phyloP scores from a whole-genome alignment of 2,797 vertebrate genomes.

The Toxotes lorentzi region DNA sequence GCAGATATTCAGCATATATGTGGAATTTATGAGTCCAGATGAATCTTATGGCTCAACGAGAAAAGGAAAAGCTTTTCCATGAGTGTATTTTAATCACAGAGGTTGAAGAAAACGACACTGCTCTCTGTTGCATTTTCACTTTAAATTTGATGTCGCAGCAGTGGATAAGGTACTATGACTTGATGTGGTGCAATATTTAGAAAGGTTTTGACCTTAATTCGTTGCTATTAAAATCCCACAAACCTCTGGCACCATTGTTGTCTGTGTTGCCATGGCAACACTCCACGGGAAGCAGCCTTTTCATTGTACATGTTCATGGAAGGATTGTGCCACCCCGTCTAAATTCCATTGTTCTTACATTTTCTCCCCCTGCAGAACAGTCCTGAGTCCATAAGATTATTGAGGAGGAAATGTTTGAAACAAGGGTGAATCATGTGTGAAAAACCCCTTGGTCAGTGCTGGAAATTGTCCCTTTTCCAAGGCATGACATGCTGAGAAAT shows the following conservation, averaged over 20 bases:
- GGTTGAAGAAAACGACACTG: too few species aligned
- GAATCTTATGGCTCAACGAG: too few species aligned
- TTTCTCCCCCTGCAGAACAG: not conserved
- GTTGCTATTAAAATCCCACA: not conserved
- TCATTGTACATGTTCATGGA: conserved; percentile 11
- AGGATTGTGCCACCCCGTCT: conserved; percentile 46
- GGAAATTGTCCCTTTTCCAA: not conserved
- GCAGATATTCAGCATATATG: too few species aligned
- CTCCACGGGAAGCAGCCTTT: conserved; percentile 35
- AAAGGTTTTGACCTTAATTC: not conserved
- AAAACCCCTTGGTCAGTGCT: not conserved
- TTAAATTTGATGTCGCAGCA: not conserved
- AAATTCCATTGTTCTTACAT: conserved; percentile 49
- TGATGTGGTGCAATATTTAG: not conserved
- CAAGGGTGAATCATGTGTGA: conserved; percentile 43
- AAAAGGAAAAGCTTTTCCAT: too few species aligned
- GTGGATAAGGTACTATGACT: not conserved
- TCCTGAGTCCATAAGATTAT: conserved; percentile 8
- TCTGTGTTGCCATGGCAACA: not conserved
- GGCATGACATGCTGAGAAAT: not conserved
- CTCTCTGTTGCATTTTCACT: not conserved
- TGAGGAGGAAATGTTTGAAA: conserved; percentile 19
- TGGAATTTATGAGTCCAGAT: too few species aligned
- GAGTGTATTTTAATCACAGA: too few species aligned
- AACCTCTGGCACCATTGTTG: not conserved